Evolutionary conservation across 1,140 invertebrate genomes (phyloP).

Genomic region (Galleria mellonella): DNA sequence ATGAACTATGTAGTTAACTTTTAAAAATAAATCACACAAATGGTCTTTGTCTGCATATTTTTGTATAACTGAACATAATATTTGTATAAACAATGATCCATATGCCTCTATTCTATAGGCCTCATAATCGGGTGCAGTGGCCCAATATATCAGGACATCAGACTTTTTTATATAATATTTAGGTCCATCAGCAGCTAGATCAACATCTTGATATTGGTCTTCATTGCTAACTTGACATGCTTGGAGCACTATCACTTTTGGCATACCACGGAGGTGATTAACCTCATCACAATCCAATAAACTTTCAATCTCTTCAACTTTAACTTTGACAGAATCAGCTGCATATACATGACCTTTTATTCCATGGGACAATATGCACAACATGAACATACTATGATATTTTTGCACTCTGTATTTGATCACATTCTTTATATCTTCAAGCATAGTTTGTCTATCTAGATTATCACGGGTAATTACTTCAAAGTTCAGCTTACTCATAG

Average conservation of each 20-base stretch:
- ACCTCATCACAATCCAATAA: slow-evolving; percentile 51
- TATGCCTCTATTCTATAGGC: slow-evolving; percentile 42
- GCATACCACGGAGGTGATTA: slow-evolving; percentile 32
- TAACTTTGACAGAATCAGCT: slow-evolving; percentile 58
- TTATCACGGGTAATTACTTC: slow-evolving; percentile 37
- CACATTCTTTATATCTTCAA: slow-evolving; percentile 39
- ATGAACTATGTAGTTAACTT: slow-evolving; percentile 41
- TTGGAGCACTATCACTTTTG: slow-evolving; percentile 59
- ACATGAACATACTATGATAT: slow-evolving; percentile 57
- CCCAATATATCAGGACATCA: slow-evolving; percentile 59
- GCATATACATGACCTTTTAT: slow-evolving; percentile 54
- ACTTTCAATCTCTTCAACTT: slow-evolving; percentile 51
- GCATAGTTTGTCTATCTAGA: slow-evolving; percentile 37
- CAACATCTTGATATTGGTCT: slow-evolving; percentile 9
- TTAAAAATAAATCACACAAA: slow-evolving; percentile 52
- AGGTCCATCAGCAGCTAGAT: slow-evolving; percentile 42
- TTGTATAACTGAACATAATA: slow-evolving; percentile 35
- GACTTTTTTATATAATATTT: slow-evolving; percentile 38
- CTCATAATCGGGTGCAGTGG: slow-evolving; percentile 55
- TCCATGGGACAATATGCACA: slow-evolving; percentile 63
- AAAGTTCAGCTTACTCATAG: slow-evolving; percentile 50
- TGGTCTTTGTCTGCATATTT: slow-evolving; percentile 32
- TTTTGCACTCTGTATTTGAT: slow-evolving; percentile 29
- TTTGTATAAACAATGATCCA: slow-evolving; percentile 59
- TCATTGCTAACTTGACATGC: slow-evolving; percentile 52